phyloP scores from a whole-genome alignment of 2,797 vertebrate species.

The Gallinago nigripennis region DNA sequence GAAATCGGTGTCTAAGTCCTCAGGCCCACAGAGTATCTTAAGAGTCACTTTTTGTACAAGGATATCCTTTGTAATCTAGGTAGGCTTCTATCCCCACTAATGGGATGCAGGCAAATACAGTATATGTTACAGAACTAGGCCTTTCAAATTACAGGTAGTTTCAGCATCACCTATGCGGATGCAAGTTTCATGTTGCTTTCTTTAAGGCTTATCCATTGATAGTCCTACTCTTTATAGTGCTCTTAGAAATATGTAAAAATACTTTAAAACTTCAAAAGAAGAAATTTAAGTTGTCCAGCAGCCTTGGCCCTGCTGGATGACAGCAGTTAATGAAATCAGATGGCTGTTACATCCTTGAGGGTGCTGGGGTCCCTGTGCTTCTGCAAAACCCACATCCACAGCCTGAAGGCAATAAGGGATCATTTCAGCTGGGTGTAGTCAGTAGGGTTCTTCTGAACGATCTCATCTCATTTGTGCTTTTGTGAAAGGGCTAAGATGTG shows the following conservation, averaged over 20 bases:
- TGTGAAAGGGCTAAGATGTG: neutral
- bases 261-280: neutral
- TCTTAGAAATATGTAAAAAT: neutral
- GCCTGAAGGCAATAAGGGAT: fast-evolving
- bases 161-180: neutral
- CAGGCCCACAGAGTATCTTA: neutral
- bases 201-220: neutral
- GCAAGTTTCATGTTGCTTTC: neutral
- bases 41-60: neutral
- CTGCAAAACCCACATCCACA: neutral
- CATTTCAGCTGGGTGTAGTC: neutral
- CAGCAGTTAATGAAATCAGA: neutral
- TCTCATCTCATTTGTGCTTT: neutral
- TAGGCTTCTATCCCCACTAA: neutral
- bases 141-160: neutral
- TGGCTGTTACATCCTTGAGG: neutral
- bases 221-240: neutral
- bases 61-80: neutral
- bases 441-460: neutral
- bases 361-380: neutral
- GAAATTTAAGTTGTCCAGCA: neutral
- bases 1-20: neutral
- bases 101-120: neutral
- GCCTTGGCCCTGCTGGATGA: neutral
- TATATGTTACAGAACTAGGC: neutral